These are phyloP conservation scores for Cryptocephalus moraei DNA, from an alignment of 2,888 invertebrate genomes.

Conservation along the genomic window DNA sequence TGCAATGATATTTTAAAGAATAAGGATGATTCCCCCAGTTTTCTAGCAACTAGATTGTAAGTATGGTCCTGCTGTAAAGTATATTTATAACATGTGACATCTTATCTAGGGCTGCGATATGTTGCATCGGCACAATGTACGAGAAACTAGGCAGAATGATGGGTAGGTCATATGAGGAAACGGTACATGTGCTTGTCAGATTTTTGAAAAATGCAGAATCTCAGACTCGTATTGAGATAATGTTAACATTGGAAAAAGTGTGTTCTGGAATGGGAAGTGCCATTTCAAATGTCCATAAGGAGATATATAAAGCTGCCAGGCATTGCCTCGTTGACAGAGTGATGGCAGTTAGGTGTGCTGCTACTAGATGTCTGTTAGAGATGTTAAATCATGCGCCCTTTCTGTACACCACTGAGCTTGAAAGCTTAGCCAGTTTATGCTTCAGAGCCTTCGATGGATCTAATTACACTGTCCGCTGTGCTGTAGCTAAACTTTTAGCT, in stretches of 20 bases:
- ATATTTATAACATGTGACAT: background rate
- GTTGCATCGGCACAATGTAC: constrained; percentile 94
- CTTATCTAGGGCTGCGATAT: constrained; percentile 78
- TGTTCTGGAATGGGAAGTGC: constrained; percentile 93
- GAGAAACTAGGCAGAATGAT: constrained; percentile 97
- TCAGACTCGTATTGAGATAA: constrained; percentile 91
- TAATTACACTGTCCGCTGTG: constrained; percentile 84
- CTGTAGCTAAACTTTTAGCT: constrained; percentile 86
- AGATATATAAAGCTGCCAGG: constrained; percentile 84
- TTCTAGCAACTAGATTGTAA: constrained; percentile 89
- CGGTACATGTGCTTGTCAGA: constrained; percentile 82
- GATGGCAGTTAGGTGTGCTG: constrained; percentile 86
- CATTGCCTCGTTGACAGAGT: constrained; percentile 85
- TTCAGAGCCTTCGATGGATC: constrained; percentile 86
- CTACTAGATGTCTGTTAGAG: constrained; percentile 81
- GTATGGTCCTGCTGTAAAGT: constrained; percentile 25
- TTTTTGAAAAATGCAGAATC: constrained; percentile 91
- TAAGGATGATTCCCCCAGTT: constrained; percentile 96
- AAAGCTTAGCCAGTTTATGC: constrained; percentile 84
- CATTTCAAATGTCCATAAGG: constrained; percentile 73
- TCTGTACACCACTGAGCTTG: constrained; percentile 80
- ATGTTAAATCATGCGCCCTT: constrained; percentile 81
- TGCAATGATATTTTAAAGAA: constrained; percentile 96
- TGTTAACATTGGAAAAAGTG: constrained; percentile 91
- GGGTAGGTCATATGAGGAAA: constrained; percentile 97